Percentiles rank a stretch among this genome's conserved stretches.
Conservation (phyloP, 35 echinoderm and acorn worm genomes). For the Apostichopus californicus region DNA sequence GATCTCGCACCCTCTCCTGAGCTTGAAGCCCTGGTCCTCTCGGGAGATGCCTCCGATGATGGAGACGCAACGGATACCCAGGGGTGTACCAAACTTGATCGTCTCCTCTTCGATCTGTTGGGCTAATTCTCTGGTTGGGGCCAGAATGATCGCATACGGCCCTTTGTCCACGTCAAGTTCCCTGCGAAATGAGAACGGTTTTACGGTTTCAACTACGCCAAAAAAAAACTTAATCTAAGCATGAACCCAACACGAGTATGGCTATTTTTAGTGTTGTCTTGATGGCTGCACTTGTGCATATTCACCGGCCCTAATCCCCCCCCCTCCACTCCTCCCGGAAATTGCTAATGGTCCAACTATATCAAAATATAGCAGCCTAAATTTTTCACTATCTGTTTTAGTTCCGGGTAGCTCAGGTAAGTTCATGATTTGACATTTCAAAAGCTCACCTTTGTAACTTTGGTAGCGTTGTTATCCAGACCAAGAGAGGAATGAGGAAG, state of each 20-base stretch:
- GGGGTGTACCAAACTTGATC: slow-evolving; percentile 86
- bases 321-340: too few species aligned
- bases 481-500: slow-evolving; percentile 89
- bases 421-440: neutral
- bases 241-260: too few species aligned
- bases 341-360: too few species aligned
- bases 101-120: slow-evolving; percentile 98
- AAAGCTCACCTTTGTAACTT: slow-evolving; percentile 81
- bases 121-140: slow-evolving; percentile 93
- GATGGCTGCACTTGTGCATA: too few species aligned
- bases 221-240: too few species aligned
- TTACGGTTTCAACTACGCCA: too few species aligned
- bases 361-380: too few species aligned
- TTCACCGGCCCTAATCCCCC: too few species aligned
- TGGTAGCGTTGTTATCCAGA: slow-evolving; percentile 95
- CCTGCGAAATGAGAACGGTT: slow-evolving; percentile 25
- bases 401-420: too few species aligned
- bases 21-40: slow-evolving; percentile 98
- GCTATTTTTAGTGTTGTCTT: too few species aligned
- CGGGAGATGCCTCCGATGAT: slow-evolving; percentile 99
- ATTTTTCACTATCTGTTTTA: too few species aligned
- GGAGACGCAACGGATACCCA: slow-evolving; percentile 91
- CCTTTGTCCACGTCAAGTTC: slow-evolving; percentile 88
- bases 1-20: slow-evolving; percentile 86
- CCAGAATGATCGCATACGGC: slow-evolving; percentile 96